Percentiles rank a stretch among this genome's conserved stretches.
Evolutionary conservation across 2,888 invertebrate species (phyloP).

Genomic region (Eilema griseolum): DNA sequence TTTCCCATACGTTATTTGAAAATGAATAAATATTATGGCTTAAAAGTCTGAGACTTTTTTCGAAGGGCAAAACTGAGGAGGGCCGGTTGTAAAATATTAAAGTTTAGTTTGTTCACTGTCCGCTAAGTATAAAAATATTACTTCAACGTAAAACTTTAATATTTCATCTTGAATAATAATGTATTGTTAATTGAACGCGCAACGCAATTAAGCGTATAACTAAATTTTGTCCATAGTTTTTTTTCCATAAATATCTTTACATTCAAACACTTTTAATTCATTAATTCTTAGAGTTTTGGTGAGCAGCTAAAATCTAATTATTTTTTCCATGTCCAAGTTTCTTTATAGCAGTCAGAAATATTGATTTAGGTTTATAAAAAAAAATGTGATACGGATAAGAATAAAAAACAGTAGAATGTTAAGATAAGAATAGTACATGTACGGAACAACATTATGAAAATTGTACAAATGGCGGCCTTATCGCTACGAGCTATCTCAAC

Average conservation of each 20-base stretch:
- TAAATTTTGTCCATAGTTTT: not conserved
- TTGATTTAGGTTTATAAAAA: no score
- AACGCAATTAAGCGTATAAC: constrained; percentile 15
- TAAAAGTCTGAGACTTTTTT: no score
- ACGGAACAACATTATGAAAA: no score
- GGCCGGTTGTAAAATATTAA: not conserved
- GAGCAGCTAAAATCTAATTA: not conserved
- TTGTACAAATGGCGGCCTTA: no score
- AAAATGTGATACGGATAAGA: no score
- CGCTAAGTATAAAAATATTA: constrained; percentile 16
- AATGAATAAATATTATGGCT: no score
- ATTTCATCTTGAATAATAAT: constrained; percentile 21
- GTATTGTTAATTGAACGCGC: constrained; percentile 18
- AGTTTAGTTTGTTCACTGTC: not conserved
- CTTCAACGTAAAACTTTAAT: constrained; percentile 20
- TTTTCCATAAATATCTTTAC: not conserved
- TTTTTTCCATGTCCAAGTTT: not conserved
- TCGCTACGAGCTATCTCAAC: no score
- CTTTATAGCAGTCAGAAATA: not conserved
- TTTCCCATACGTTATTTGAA: no score
- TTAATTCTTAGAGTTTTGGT: not conserved
- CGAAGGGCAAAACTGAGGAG: no score
- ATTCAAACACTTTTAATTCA: not conserved
- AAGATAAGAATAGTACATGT: no score
- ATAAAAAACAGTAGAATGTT: no score